Evolutionary conservation across 2,888 invertebrate genomes (phyloP), one percentile per base, ranked within the genome.

Genomic region (Epirrhoe tristata): DNA sequence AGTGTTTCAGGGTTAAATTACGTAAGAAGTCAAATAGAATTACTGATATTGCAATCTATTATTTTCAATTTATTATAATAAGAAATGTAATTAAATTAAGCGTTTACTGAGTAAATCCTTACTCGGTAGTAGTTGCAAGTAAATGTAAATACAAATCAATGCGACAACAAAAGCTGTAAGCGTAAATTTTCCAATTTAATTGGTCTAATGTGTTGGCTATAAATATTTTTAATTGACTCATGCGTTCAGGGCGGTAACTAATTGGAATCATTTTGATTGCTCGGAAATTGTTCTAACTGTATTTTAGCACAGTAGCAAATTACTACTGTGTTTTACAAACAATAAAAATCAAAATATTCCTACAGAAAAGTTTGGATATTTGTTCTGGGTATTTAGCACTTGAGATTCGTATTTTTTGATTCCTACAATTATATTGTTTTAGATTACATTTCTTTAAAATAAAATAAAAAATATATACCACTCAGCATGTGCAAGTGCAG

Each of bases 201-300:
- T 75, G 70, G 68, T 71, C 55, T 74, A 75, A 77, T 80, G 75
- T 72, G 34, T 58, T 52, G 51, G 58, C 75, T 71, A 78, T 82
- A 81, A 82, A 83, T 83, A 71, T 70, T 62, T 73, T 63, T 79
- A 78, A 79, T 80, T 78, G 81, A 80, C 80, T 77, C 63, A 52
- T 59, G 63, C 63, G 71, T 75, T 66, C 72, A 72, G 72, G 74
- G 78, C 74, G 74, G 73, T 70, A 71, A 69, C 74, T 77, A 76
- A 80, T 78, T 72, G 78, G 78, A 77, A 74, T 39, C 54, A 16
- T 64, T 59, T 55, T 32, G 48, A 55, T 34, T 60, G 59, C 43
- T 65, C 51, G 16, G 43, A 32, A 31, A 34, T 51, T 32, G 39
- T 36, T 52, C 31, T 51, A 50, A 39, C 52, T 32, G 58, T 60